A percentile compares a stretch with the other conserved stretches of the same genome.
Conservation (phyloP, 2,888 invertebrate species). For the Phragmatobia fuliginosa region DNA sequence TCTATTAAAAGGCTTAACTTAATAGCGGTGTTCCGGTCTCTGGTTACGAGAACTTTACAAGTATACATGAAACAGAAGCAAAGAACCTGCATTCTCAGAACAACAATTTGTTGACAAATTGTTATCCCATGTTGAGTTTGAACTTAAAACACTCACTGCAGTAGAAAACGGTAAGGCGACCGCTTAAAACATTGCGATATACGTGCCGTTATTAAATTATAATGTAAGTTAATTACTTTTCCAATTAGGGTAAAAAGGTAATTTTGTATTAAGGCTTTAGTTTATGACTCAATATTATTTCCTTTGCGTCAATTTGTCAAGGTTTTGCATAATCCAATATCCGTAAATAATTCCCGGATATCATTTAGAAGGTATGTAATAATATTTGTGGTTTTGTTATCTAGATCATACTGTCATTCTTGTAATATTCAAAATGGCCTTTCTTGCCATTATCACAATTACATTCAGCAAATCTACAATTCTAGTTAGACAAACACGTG, state of each 20-base stretch:
- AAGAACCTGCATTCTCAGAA: too few relatives aligned
- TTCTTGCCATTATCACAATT: background rate
- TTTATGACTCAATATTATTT: background rate
- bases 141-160: too few relatives aligned
- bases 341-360: background rate
- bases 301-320: constrained; percentile 10
- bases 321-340: constrained; percentile 4
- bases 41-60: too few relatives aligned
- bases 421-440: background rate
- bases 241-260: constrained; percentile 5
- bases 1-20: too few relatives aligned
- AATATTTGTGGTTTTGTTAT: background rate
- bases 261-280: background rate
- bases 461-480: too few relatives aligned
- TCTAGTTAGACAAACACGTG: background rate
- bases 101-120: too few relatives aligned
- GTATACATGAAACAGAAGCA: too few relatives aligned
- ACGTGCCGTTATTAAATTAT: too few relatives aligned
- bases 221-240: background rate
- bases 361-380: background rate
- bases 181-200: too few relatives aligned
- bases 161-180: too few relatives aligned
- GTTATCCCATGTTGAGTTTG: too few relatives aligned
- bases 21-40: too few relatives aligned
- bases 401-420: background rate